Conservation (phyloP, 1,140 invertebrate species). For the Euura lappo region DNA sequence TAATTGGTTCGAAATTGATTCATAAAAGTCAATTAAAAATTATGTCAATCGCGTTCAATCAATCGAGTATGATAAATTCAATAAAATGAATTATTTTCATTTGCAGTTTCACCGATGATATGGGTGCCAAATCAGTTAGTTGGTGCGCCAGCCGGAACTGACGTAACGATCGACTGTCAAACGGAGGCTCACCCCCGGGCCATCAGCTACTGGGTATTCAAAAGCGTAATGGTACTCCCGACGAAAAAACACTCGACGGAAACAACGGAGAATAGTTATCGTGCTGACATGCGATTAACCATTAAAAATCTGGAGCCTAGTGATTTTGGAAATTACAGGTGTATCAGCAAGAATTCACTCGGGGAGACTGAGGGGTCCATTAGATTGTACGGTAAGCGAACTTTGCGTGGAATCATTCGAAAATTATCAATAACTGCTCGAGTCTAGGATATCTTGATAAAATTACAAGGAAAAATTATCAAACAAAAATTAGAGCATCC, state of each 20-base stretch:
- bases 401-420: background rate
- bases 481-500: too few relatives aligned
- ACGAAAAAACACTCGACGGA: constrained; percentile 83
- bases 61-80: too few relatives aligned
- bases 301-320: constrained; percentile 77
- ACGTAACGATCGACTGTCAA: constrained; percentile 91
- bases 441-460: too few relatives aligned
- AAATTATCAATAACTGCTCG: too few relatives aligned
- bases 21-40: too few relatives aligned
- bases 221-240: constrained; percentile 82
- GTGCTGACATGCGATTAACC: constrained; percentile 85
- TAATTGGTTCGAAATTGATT: too few relatives aligned
- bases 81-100: too few relatives aligned
- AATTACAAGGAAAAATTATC: too few relatives aligned
- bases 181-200: constrained; percentile 92
- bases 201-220: constrained; percentile 91
- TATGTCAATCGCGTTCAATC: too few relatives aligned
- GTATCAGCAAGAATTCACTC: constrained; percentile 92
- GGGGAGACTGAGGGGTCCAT: constrained; percentile 93
- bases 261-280: constrained; percentile 81
- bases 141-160: constrained; percentile 84
- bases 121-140: constrained; percentile 92
- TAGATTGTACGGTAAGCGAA: constrained; percentile 84
- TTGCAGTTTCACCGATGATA: constrained; percentile 88
- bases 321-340: constrained; percentile 86